phyloP scores from a whole-genome alignment of 2,113 vertebrate species.

The Sinocyclocheilus anshuiensis region DNA sequence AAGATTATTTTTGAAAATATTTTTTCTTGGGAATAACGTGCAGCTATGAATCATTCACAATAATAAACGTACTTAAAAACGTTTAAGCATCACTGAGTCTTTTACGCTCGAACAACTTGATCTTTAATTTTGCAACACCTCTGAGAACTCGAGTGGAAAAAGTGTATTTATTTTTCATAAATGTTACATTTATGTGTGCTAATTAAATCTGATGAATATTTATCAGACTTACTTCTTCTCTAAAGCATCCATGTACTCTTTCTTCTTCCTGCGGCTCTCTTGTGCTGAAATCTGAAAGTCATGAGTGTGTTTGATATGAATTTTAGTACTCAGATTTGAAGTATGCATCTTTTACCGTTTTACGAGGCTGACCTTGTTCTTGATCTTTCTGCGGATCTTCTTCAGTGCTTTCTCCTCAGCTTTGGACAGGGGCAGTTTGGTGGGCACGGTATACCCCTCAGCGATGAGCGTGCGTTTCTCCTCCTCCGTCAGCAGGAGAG shows the following conservation, averaged over 20 bases:
- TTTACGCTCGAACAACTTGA: not conserved
- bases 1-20: not conserved
- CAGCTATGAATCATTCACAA: not conserved
- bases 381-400: slow-evolving; percentile 98
- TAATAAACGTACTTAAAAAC: not conserved
- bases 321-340: not conserved
- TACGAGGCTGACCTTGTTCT: slow-evolving; percentile 84
- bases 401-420: slow-evolving; percentile 97
- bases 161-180: too few species aligned
- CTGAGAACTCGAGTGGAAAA: not conserved
- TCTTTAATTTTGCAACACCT: not conserved
- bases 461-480: slow-evolving; percentile 95
- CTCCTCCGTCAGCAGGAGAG: slow-evolving; percentile 93
- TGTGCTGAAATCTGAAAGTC: slow-evolving; percentile 92
- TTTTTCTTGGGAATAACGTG: not conserved
- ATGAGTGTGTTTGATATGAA: not conserved
- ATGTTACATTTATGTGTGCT: not conserved
- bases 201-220: not conserved
- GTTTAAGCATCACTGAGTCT: not conserved
- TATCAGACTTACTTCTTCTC: slow-evolving; percentile 90
- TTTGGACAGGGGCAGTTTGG: slow-evolving; percentile 93
- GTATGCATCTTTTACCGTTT: not conserved
- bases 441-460: slow-evolving; percentile 96
- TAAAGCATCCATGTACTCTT: slow-evolving; percentile 98
- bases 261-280: slow-evolving; percentile 98